Conservation (phyloP, 2,113 vertebrate genomes). For the Morone saxatilis region DNA sequence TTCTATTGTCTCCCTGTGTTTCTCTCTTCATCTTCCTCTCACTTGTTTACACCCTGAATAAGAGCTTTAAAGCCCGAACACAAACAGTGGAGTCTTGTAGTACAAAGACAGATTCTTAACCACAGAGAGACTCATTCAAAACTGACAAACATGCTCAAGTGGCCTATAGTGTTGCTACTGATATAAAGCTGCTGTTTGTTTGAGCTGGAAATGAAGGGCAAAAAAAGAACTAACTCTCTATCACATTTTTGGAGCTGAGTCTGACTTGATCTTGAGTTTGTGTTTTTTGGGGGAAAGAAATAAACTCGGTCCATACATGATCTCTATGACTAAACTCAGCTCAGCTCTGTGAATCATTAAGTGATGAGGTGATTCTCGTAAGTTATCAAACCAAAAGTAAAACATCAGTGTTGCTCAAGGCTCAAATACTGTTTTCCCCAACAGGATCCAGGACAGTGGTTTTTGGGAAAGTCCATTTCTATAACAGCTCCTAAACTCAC, state of each 20-base stretch:
- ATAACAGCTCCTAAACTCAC: background rate
- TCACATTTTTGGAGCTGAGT: background rate
- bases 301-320: background rate
- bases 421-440: background rate
- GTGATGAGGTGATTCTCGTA: background rate
- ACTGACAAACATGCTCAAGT: constrained; percentile 18
- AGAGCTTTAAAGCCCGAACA: constrained; percentile 12
- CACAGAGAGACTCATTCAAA: background rate
- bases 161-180: background rate
- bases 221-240: too few species aligned
- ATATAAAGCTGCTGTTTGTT: background rate
- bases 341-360: constrained; percentile 10
- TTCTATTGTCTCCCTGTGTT: background rate
- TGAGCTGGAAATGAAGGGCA: background rate
- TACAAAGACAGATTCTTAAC: constrained; percentile 11
- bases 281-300: background rate
- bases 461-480: constrained; percentile 4
- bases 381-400: constrained; percentile 12
- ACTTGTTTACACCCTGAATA: constrained; percentile 6
- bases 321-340: constrained; percentile 10
- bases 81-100: background rate
- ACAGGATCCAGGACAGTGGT: background rate
- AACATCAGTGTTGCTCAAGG: background rate
- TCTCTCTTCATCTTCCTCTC: constrained; percentile 5
- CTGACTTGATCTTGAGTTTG: background rate